phyloP scores from a whole-genome alignment of 2,888 invertebrate species.

The Phengaris arion region DNA sequence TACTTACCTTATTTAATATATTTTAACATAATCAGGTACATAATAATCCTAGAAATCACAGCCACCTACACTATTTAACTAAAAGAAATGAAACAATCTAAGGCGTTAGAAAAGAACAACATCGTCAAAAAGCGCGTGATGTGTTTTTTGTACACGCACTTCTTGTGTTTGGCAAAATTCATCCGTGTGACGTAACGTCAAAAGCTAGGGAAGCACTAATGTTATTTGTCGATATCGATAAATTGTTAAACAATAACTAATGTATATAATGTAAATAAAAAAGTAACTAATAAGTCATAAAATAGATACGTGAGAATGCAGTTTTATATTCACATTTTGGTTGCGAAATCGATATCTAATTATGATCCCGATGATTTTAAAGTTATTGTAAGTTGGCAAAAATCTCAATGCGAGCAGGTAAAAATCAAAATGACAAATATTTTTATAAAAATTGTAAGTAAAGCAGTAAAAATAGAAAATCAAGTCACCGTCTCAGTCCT shows the following conservation, averaged over 20 bases:
- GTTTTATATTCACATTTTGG: no score
- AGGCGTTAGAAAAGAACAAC: background rate
- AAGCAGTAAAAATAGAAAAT: no score
- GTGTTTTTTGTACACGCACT: background rate
- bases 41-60: background rate
- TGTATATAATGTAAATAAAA: no score
- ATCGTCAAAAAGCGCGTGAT: constrained; percentile 3
- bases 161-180: constrained; percentile 1
- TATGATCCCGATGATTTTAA: no score
- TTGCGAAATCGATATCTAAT: no score
- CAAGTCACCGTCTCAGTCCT: no score
- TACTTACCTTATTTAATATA: constrained; percentile 14
- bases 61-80: background rate
- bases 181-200: constrained; percentile 2
- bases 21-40: background rate
- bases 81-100: background rate
- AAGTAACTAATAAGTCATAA: no score
- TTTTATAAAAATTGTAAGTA: no score
- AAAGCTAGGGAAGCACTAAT: background rate
- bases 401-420: no score
- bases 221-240: background rate
- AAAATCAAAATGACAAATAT: no score
- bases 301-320: no score
- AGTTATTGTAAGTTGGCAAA: no score
- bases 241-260: background rate